Evolutionary conservation across 2,113 vertebrate species (phyloP).

Genomic region (Vireo altiloquus): DNA sequence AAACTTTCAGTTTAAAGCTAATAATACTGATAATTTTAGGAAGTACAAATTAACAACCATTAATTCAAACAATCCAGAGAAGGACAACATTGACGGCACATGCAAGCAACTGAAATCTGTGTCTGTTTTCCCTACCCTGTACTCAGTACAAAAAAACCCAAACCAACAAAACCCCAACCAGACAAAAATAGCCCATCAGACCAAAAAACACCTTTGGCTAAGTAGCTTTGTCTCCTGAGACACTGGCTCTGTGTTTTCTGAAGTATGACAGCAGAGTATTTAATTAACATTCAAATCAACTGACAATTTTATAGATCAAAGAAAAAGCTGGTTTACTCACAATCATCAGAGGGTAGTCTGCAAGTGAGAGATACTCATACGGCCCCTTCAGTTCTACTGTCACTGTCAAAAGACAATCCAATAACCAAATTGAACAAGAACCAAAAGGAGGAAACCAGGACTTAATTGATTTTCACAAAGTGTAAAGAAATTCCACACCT

Average conservation of each 20-base stretch:
- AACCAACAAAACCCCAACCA: background rate
- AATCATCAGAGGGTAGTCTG: constrained; percentile 94
- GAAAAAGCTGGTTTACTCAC: constrained; percentile 70
- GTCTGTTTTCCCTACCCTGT: background rate
- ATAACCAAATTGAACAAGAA: background rate
- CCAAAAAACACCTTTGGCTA: background rate
- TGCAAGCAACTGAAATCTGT: background rate
- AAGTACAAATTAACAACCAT: background rate
- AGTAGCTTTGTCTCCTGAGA: background rate
- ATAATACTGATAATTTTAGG: background rate
- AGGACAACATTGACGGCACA: background rate
- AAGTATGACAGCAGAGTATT: background rate
- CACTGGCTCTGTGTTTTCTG: background rate
- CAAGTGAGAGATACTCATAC: constrained; percentile 89
- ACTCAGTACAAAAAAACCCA: background rate
- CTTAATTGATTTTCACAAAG: background rate
- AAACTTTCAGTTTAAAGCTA: background rate
- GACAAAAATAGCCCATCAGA: background rate
- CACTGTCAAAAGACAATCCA: constrained; percentile 79
- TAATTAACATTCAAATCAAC: background rate
- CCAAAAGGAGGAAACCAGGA: background rate
- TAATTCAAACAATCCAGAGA: background rate
- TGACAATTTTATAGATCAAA: background rate
- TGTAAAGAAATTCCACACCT: background rate
- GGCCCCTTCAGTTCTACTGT: constrained; percentile 90